phyloP scores from a whole-genome alignment of 2,888 invertebrate genomes.

The Hypolimnas misippus region DNA sequence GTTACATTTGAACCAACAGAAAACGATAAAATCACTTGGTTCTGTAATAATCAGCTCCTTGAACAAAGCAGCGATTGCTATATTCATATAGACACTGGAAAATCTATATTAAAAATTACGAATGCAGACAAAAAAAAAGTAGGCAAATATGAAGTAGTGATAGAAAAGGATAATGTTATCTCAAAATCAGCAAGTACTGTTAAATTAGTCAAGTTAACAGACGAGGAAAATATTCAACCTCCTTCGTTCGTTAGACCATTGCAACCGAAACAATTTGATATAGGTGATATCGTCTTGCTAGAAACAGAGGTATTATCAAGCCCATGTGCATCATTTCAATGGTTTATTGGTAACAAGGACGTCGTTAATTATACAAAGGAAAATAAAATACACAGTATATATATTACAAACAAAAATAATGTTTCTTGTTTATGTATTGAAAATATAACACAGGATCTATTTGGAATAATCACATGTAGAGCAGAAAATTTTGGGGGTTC shows the following conservation, averaged over 20 bases:
- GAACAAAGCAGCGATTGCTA: slow-evolving; percentile 85
- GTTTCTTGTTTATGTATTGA: slow-evolving; percentile 91
- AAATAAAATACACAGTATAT: slow-evolving; percentile 87
- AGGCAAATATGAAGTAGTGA: slow-evolving; percentile 94
- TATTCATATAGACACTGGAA: slow-evolving; percentile 85
- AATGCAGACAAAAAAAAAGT: slow-evolving; percentile 89
- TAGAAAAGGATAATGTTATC: slow-evolving; percentile 89
- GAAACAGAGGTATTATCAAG: slow-evolving; percentile 90
- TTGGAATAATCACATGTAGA: slow-evolving; percentile 92
- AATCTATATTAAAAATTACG: slow-evolving; percentile 86
- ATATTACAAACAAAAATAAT: slow-evolving; percentile 88
- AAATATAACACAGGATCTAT: slow-evolving; percentile 87
- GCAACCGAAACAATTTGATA: slow-evolving; percentile 86
- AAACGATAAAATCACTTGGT: slow-evolving; percentile 92
- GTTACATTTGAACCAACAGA: slow-evolving; percentile 90
- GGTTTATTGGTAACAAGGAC: slow-evolving; percentile 91
- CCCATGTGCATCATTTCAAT: slow-evolving; percentile 93
- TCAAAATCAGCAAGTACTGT: slow-evolving; percentile 92
- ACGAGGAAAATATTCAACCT: slow-evolving; percentile 85
- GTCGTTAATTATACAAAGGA: slow-evolving; percentile 81
- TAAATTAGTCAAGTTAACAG: slow-evolving; percentile 86
- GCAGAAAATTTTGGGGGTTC: slow-evolving; percentile 96
- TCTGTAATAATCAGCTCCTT: slow-evolving; percentile 91
- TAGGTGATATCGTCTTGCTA: slow-evolving; percentile 91
- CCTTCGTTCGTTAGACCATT: slow-evolving; percentile 90